A percentile compares a stretch with the other conserved stretches of the same genome.
phyloP scores from a whole-genome alignment of 1,140 invertebrate species.

The Caerostris darwini region DNA sequence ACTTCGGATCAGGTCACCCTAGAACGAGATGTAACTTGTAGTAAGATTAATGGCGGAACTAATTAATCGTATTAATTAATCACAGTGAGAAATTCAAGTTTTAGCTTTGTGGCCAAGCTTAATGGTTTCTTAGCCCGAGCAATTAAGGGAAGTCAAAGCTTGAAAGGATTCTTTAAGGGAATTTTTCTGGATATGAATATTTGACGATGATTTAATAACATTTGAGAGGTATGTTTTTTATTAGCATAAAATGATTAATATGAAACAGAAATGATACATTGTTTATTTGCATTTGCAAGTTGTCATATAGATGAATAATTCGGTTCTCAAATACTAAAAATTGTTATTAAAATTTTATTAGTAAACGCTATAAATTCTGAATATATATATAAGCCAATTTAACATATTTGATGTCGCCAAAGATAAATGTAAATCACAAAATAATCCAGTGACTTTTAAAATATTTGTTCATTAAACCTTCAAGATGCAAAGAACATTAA shows the following conservation, averaged over 20 bases:
- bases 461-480: too few relatives aligned
- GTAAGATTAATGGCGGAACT: slow-evolving; percentile 46
- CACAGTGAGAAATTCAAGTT: slow-evolving; percentile 34
- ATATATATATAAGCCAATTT: too few relatives aligned
- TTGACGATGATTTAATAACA: not conserved
- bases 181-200: not conserved
- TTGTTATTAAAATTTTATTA: too few relatives aligned
- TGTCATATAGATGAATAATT: too few relatives aligned
- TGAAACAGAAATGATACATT: not conserved
- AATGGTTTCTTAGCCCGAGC: slow-evolving; percentile 13
- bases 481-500: too few relatives aligned
- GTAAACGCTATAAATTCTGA: too few relatives aligned
- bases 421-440: too few relatives aligned
- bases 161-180: not conserved
- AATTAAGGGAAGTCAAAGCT: slow-evolving; percentile 17
- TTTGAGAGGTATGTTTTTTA: not conserved
- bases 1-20: slow-evolving; percentile 42
- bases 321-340: too few relatives aligned
- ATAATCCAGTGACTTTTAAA: too few relatives aligned
- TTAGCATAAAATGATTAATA: too few relatives aligned
- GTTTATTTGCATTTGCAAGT: not conserved
- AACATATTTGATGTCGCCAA: too few relatives aligned
- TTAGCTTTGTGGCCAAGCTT: slow-evolving; percentile 19
- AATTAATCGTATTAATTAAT: slow-evolving; percentile 60
- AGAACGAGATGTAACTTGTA: slow-evolving; percentile 49